phyloP scores from a whole-genome alignment of 2,113 vertebrate genomes.

The Anguilla japonica region DNA sequence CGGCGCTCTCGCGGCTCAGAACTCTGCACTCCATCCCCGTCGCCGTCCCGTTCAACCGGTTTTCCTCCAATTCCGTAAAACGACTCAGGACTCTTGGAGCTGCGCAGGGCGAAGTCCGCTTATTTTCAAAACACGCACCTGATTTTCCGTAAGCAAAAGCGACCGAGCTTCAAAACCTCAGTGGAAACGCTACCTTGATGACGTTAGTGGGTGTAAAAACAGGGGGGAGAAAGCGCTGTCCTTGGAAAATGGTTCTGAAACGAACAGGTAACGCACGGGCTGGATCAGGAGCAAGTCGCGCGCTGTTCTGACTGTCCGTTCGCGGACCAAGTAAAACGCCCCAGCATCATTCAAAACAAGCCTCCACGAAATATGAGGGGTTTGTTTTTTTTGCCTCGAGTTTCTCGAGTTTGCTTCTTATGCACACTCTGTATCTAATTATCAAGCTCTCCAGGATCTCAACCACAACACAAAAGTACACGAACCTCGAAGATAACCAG shows the following conservation, averaged over 20 bases:
- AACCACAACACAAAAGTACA: background rate
- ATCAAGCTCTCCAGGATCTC: background rate
- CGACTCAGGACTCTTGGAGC: background rate
- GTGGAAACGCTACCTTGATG: no score
- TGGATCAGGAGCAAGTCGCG: background rate
- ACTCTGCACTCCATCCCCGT: constrained; percentile 55
- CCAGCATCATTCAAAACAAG: background rate
- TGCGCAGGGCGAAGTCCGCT: background rate
- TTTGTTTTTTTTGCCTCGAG: no score
- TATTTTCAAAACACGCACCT: background rate
- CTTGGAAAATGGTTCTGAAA: background rate
- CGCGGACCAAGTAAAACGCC: background rate
- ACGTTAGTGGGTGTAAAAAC: background rate
- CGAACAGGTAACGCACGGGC: background rate
- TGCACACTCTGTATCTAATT: no score
- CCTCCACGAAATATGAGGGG: background rate
- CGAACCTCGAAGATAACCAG: background rate
- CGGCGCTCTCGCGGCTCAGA: constrained; percentile 71
- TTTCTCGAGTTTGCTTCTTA: no score
- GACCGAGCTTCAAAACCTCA: background rate
- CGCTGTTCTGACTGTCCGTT: background rate
- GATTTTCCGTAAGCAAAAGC: background rate
- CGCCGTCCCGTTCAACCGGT: background rate
- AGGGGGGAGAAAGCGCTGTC: background rate
- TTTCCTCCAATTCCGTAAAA: background rate